Conservation (phyloP, 2,113 vertebrate species). For the Aphelocoma coerulescens region DNA sequence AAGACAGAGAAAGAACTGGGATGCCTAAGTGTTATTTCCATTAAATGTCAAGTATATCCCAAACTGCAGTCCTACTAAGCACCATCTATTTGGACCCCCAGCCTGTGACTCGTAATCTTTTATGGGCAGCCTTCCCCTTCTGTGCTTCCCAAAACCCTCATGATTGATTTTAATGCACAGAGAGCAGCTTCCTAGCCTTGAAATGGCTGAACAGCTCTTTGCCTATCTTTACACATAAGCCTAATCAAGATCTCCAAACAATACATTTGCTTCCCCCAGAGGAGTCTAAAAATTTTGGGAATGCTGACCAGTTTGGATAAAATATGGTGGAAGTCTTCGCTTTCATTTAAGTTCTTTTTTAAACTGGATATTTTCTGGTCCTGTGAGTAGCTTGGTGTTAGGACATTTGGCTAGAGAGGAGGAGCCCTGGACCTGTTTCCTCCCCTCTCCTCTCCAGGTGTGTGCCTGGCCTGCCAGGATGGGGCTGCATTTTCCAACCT, state of each 20-base stretch:
- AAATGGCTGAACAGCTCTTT: neutral
- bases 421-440: neutral
- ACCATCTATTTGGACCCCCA: neutral
- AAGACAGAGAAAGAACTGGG: neutral
- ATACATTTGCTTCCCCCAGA: neutral
- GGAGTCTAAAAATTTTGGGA: neutral
- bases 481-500: neutral
- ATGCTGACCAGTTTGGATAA: neutral
- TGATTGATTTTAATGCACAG: rapidly evolving
- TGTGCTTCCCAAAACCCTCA: neutral
- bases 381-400: neutral
- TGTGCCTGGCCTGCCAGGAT: neutral
- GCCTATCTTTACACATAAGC: neutral
- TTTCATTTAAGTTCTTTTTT: neutral
- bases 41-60: neutral
- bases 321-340: neutral
- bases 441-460: neutral
- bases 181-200: neutral
- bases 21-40: neutral
- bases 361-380: neutral
- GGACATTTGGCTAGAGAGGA: neutral
- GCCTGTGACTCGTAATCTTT: neutral
- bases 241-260: neutral
- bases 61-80: neutral
- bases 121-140: neutral